A percentile compares a stretch with the other conserved stretches of the same genome.
These are phyloP conservation scores for Patiria miniata DNA, from an alignment of 35 echinoderm and acorn worm species.

Conservation along the genomic window DNA sequence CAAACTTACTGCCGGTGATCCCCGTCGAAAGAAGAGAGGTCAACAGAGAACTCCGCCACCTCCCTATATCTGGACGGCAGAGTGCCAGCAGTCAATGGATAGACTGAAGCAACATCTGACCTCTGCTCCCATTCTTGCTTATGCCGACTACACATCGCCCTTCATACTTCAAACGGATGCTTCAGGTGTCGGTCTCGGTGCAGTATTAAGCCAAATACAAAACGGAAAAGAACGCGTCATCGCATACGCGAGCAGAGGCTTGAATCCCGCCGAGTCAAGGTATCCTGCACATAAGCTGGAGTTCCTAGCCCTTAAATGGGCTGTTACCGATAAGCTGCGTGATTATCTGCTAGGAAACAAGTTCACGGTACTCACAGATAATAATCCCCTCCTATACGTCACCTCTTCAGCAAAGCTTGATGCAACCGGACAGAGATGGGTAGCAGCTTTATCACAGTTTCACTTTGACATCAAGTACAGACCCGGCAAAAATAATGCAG, in stretches of 20 bases:
- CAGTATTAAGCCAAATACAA: constrained; percentile 64
- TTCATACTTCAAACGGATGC: constrained; percentile 61
- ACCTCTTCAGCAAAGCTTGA: constrained; percentile 36
- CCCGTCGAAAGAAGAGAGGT: too few species aligned
- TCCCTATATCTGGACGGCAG: too few species aligned
- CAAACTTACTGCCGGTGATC: constrained; percentile 21
- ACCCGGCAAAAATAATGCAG: constrained; percentile 24
- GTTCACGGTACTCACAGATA: constrained; percentile 65
- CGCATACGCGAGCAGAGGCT: constrained; percentile 65
- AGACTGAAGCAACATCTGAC: constrained; percentile 40
- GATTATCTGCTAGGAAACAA: constrained; percentile 61
- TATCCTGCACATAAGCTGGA: too few species aligned
- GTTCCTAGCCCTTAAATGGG: constrained; percentile 74
- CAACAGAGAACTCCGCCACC: too few species aligned
- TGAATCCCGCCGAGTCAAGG: constrained; percentile 57
- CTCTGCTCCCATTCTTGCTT: constrained; percentile 49
- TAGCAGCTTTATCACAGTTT: background rate
- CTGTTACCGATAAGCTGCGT: constrained; percentile 77
- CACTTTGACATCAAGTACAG: constrained; percentile 27
- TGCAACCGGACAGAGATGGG: constrained; percentile 16
- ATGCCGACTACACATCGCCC: constrained; percentile 40
- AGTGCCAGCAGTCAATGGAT: constrained; percentile 25
- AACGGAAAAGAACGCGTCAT: constrained; percentile 33
- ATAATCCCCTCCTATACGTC: constrained; percentile 25
- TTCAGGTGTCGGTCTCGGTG: constrained; percentile 48